These are phyloP conservation scores for Sebastes vulpes DNA, from an alignment of 2,797 vertebrate genomes.

Conservation along the genomic window DNA sequence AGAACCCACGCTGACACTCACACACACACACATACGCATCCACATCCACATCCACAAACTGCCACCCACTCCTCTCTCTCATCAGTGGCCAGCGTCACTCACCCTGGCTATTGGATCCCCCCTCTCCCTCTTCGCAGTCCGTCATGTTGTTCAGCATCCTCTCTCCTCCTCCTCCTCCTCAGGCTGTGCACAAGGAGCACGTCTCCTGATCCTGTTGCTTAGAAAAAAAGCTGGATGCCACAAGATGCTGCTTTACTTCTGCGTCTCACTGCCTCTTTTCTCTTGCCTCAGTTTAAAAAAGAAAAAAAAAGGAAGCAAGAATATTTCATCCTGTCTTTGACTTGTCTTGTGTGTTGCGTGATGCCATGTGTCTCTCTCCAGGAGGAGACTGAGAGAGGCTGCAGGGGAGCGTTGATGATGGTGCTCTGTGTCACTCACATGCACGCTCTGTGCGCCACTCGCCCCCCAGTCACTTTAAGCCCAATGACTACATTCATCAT, in stretches of 20 bases:
- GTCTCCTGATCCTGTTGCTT: conserved; percentile 30
- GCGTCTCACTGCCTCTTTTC: conserved; percentile 6
- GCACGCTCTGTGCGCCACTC: conserved; percentile 57
- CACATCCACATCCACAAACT: not conserved
- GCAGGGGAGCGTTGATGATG: conserved; percentile 76
- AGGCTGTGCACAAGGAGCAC: conserved; percentile 35
- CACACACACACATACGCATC: not conserved
- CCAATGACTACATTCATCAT: conserved; percentile 90
- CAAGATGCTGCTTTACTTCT: conserved; percentile 25
- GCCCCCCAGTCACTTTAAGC: conserved; percentile 82
- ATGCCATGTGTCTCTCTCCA: conserved; percentile 55
- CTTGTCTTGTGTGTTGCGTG: conserved; percentile 58
- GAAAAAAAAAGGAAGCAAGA: conserved; percentile 26
- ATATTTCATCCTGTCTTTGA: conserved; percentile 32
- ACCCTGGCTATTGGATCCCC: conserved; percentile 93
- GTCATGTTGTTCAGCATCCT: conserved; percentile 95
- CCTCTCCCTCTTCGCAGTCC: conserved; percentile 94
- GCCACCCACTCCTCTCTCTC: conserved; percentile 4
- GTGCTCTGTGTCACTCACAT: conserved; percentile 80
- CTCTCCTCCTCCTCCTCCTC: conserved; percentile 62
- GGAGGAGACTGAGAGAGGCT: conserved; percentile 84
- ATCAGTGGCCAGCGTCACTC: conserved; percentile 78
- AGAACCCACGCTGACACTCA: conserved; percentile 42
- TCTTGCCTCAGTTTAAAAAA: conserved; percentile 33
- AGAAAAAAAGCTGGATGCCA: conserved; percentile 1